Evolutionary conservation across 2,797 vertebrate genomes (phyloP), one percentile per base, ranked within the genome.

Genomic region (Oreochromis mossambicus): DNA sequence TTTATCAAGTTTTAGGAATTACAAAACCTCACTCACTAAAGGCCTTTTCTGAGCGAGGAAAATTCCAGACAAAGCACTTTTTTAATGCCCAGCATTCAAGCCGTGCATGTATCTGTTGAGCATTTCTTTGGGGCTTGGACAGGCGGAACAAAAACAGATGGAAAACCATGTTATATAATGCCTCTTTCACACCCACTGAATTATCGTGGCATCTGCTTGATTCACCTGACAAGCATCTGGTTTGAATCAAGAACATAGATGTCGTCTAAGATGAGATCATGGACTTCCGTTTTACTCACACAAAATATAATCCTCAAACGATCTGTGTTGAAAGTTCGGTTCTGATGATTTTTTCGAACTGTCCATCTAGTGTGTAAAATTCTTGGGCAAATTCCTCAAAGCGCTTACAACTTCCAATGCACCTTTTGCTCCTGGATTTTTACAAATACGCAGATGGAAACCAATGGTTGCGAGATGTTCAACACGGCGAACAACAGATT

Each of bases 121-220:
- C 48, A 26, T 61, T 84, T 86, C 75, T 68, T 51, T 84, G 75
- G 70, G 88, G 80, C 84, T 91, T 88, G 58, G 83, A 86, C 48
- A 86, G 83, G 34, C 50, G 1, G 76, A 77, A 54, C 66, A 76
- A 48, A 55, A 92, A 82, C 93, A 93, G 90, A 92, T 94, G 92
- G 89, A 81, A 77, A 81, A 61, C 48, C 81, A n/a, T 80, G 90
- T 90, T 94, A 81, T 86, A 75, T 90, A 89, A 90, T 79, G 56
- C 89, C 88, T 83, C 79, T 87, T 90, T 91, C 84, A 90, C 87
- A 87, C 34, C 34, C 86, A 80, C 46, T 93, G 84, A 87, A 81
- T 89, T 85, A 80, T 91, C 43, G 54, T 41, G 84, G 38, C 91
- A 87, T 90, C 88, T 86, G 89, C 83, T 89, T 56, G 46, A 68